Evolutionary conservation across 1,140 invertebrate species (phyloP), one percentile per base, ranked within the genome.

Genomic region (Cylas formicarius): DNA sequence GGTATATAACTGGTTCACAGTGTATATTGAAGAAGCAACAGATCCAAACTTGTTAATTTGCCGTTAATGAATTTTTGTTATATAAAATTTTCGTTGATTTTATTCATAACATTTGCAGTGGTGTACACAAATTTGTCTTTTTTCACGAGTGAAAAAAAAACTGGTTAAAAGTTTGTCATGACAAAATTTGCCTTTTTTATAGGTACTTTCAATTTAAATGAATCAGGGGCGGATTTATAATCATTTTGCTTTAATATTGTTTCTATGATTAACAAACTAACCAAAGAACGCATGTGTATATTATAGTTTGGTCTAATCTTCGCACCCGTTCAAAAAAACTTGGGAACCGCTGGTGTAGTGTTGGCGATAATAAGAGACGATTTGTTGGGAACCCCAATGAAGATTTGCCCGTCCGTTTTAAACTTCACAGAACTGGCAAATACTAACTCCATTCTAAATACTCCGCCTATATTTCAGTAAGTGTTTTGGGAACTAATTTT

Each of bases 281-380:
- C n/a, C n/a, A n/a, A n/a, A n/a, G n/a, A n/a, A n/a, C n/a, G n/a
- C n/a, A n/a, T n/a, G n/a, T n/a, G n/a, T n/a, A n/a, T n/a, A n/a
- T n/a, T 41, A 28, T 24, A 48, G 87, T 97, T 86, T 73, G 93
- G 89, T 31, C 65, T 93, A 0, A 91, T 98, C 53, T 94, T 90
- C 70, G 95, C 86, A 52, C 93, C 93, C 22, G 92, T 94, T 2
- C 96, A 99, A 67, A 99, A 98, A 68, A 98, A 98, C 67, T 83
- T 97, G 48, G 95, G 96, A 10, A 88, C 90, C 36, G 80, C 93
- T 19, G 95, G 95, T 19, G 79, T 94, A 3, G 92, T 89, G 0
- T 64, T 98, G 1, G 89, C 95, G 0, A 96, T 99, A 39, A 77
- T 97, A 2, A 73, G 91, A 44, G 87, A 97, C 33, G 93, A 98